Evolutionary conservation across 2,113 vertebrate genomes (phyloP).

Genomic region (Esox niger): DNA sequence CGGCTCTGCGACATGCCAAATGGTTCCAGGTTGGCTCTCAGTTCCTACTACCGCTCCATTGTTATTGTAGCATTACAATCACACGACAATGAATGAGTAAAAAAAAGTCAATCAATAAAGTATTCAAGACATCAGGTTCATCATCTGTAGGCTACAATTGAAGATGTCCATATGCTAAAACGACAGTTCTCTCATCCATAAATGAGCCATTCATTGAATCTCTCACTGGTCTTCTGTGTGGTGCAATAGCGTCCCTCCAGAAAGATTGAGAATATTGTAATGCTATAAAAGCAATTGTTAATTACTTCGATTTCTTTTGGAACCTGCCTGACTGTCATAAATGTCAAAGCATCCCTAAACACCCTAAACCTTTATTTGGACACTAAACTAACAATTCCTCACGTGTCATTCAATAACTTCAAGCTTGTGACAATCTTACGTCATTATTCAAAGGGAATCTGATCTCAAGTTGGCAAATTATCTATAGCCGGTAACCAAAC

Average conservation of each 20-base stretch:
- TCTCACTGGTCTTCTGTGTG: neutral
- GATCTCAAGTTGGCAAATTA: too few species aligned
- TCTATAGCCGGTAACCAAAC: too few species aligned
- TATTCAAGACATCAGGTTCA: neutral
- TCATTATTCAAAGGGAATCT: too few species aligned
- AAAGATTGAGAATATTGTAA: conserved; percentile 62
- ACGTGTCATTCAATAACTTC: too few species aligned
- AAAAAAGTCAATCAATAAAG: neutral
- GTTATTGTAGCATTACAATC: conserved; percentile 82
- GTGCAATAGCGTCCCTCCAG: neutral
- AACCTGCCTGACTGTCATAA: conserved; percentile 69
- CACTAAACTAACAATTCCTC: too few species aligned
- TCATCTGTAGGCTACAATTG: too few species aligned
- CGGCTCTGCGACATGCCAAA: conserved; percentile 99
- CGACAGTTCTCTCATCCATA: neutral
- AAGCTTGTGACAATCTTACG: too few species aligned
- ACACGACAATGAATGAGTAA: conserved; percentile 16
- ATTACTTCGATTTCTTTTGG: conserved; percentile 69
- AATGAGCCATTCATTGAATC: neutral
- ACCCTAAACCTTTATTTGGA: too few species aligned
- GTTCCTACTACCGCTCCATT: conserved; percentile 67
- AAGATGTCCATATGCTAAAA: neutral
- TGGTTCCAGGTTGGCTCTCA: conserved; percentile 99
- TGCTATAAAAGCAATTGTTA: conserved; percentile 82
- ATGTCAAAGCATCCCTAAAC: conserved; percentile 52